phyloP scores from a whole-genome alignment of 2,113 vertebrate genomes.

The Willisornis vidua region DNA sequence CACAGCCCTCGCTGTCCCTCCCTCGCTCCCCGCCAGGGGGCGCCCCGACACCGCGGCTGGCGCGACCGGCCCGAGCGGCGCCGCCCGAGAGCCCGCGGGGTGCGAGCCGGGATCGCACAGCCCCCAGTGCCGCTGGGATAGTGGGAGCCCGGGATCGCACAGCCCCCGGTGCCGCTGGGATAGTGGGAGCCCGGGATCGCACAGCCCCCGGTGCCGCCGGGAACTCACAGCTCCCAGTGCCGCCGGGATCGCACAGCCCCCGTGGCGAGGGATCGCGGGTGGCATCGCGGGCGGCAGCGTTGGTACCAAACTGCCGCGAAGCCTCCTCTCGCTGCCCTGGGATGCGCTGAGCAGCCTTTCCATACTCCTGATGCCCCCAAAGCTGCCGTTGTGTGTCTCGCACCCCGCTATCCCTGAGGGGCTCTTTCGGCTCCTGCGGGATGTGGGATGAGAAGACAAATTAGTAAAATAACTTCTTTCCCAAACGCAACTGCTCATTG shows the following conservation, averaged over 20 bases:
- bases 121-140: too few relatives aligned
- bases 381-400: accelerated
- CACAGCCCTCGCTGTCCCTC: neutral
- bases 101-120: too few relatives aligned
- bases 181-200: too few relatives aligned
- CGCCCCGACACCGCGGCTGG: neutral
- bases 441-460: accelerated
- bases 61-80: neutral
- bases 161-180: too few relatives aligned
- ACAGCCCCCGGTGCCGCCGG: too few relatives aligned
- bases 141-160: too few relatives aligned
- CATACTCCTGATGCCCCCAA: accelerated
- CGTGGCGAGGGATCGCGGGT: neutral
- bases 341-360: accelerated
- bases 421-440: neutral
- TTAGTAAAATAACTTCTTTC: accelerated
- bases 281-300: accelerated
- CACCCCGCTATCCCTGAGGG: accelerated
- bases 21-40: neutral
- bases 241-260: accelerated
- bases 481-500: accelerated
- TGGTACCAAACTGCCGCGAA: accelerated
- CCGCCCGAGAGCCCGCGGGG: neutral
- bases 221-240: too few relatives aligned
- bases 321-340: accelerated